A percentile compares a stretch with the other conserved stretches of the same genome.
Evolutionary conservation across 1,140 invertebrate species (phyloP).

Genomic region (Drosophila erecta): DNA sequence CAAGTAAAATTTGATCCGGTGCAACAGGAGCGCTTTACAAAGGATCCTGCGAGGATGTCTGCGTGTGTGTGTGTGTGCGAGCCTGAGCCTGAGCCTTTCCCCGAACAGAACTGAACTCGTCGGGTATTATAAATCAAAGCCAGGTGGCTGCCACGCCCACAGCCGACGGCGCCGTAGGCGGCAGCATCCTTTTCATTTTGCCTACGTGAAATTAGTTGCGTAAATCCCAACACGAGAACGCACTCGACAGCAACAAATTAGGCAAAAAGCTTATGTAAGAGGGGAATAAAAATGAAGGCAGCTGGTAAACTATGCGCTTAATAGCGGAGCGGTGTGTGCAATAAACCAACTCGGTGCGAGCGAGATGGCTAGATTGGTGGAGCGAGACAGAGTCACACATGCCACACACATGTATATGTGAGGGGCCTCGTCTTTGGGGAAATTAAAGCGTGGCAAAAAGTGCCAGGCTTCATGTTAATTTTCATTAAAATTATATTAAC

Average conservation of each 20-base stretch:
- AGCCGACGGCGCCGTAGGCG: constrained; percentile 1
- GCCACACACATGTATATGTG: constrained; percentile 22
- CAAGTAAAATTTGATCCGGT: constrained; percentile 51
- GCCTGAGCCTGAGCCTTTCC: constrained; percentile 1
- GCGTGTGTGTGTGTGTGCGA: not conserved
- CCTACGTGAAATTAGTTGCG: constrained; percentile 80
- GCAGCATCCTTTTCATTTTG: constrained; percentile 65
- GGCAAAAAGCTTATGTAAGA: constrained; percentile 64
- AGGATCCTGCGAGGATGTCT: constrained; percentile 22
- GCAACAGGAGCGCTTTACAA: constrained; percentile 58
- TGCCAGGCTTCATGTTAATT: constrained; percentile 81
- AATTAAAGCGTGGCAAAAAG: constrained; percentile 81
- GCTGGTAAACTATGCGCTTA: constrained; percentile 73
- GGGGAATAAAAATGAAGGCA: constrained; percentile 62
- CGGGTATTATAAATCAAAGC: constrained; percentile 76
- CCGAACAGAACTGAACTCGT: constrained; percentile 12
- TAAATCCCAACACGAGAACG: constrained; percentile 82
- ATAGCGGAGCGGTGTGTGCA: constrained; percentile 61
- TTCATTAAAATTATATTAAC: constrained; percentile 83
- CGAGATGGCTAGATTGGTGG: not conserved
- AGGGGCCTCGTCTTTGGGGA: constrained; percentile 68
- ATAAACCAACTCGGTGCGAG: constrained; percentile 64
- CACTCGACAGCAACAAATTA: constrained; percentile 70
- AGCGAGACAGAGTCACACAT: constrained; percentile 1
- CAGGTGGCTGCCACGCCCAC: constrained; percentile 37